Evolutionary conservation across 2,113 vertebrate species (phyloP), one percentile per base, ranked within the genome.

Genomic region (Pardalotus punctatus): DNA sequence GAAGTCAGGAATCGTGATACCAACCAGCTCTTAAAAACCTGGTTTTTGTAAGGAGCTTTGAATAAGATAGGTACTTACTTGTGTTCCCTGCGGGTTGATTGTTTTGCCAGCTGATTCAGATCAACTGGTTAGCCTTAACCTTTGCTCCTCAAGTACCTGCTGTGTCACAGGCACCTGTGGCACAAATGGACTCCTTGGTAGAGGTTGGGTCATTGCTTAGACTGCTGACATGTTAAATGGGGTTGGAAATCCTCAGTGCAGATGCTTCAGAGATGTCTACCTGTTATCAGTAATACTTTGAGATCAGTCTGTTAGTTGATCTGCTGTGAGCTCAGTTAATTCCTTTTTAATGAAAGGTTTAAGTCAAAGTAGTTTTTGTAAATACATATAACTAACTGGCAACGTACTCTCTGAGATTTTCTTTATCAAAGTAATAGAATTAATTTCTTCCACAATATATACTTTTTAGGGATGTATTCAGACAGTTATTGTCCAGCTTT

Each of bases 51-150:
- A 82, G 82, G 43, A 51, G 36, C 27, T 90, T 31, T 73, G 70
- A 33, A 4, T 58, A 15, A 40, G 35, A 11, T 10, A 21, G 9
- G 11, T 31, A 3, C 9, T 1, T 31, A 3, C 9, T 1, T 25
- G 9, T 66, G 51, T 77, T 61, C 38, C 23, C 57, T 56, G 15
- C 17, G 50, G 50, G 51, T 10, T 91, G 70, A 4, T 51, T 84
- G 43, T 62, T 84, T 35, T 20, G 33, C 53, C 42, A 61, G 62
- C 35, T 88, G 86, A 25, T 54, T 66, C 71, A 45, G 4, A 62
- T 53, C 22, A 45, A 7, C 23, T 64, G 7, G 5, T 36, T 12
- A 45, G 27, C 62, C 5, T 10, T 35, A 36, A 70, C 61, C 76
- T 88, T 82, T 92, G 58, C 54, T 64, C 24, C 60, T 74, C 8